phyloP scores from a whole-genome alignment of 2,797 vertebrate genomes.

The Smutsia temminckii region DNA sequence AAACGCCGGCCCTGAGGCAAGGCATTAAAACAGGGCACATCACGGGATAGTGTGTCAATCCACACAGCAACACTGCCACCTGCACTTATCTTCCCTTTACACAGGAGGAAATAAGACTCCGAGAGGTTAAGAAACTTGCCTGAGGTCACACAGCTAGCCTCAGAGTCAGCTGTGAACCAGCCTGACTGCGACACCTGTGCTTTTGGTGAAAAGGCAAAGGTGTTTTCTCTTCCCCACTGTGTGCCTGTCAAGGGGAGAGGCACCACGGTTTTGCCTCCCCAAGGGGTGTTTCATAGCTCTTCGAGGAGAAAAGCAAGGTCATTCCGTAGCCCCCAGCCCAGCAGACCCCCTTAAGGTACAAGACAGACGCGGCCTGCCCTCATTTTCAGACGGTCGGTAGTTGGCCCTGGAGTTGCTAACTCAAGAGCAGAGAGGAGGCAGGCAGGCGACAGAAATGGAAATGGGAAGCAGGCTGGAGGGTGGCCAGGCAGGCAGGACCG shows the following conservation, averaged over 20 bases:
- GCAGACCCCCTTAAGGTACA: background rate
- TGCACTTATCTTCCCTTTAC: background rate
- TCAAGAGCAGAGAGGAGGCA: background rate
- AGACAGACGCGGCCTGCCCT: background rate
- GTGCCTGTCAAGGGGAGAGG: background rate
- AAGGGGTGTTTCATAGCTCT: background rate
- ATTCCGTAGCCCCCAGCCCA: background rate
- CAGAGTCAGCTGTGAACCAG: background rate
- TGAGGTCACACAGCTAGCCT: background rate
- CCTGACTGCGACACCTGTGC: rapidly evolving
- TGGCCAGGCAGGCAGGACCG: too few species aligned
- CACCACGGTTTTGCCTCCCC: background rate
- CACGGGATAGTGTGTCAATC: background rate
- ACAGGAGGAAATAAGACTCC: background rate
- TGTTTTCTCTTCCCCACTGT: background rate
- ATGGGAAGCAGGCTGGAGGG: background rate
- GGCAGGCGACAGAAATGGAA: background rate
- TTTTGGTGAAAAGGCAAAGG: background rate
- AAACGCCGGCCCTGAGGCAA: background rate
- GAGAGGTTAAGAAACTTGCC: background rate
- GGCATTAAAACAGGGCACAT: background rate
- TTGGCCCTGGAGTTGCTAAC: background rate
- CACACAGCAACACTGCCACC: background rate
- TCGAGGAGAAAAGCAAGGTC: background rate
- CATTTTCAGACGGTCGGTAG: background rate